Evolutionary conservation across 2,888 invertebrate species (phyloP).

Genomic region (Lymantria dispar): DNA sequence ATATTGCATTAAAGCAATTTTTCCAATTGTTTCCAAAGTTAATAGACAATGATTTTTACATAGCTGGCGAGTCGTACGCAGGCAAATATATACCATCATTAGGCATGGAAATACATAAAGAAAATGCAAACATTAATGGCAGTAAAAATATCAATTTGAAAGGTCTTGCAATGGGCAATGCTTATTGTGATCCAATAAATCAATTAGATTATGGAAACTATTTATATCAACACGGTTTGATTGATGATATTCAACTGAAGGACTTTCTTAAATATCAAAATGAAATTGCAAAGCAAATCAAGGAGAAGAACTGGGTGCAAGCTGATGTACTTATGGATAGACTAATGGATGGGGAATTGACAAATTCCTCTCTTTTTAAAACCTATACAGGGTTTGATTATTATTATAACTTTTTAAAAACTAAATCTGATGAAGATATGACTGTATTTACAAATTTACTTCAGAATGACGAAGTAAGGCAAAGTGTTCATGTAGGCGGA

Average conservation of each 20-base stretch:
- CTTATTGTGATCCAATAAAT: slow-evolving; percentile 74
- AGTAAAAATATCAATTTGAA: slow-evolving; percentile 66
- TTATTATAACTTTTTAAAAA: slow-evolving; percentile 86
- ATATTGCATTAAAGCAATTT: slow-evolving; percentile 80
- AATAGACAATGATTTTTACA: slow-evolving; percentile 78
- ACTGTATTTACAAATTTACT: slow-evolving; percentile 56
- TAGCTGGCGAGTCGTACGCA: slow-evolving; percentile 85
- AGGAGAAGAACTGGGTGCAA: slow-evolving; percentile 81
- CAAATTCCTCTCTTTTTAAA: slow-evolving; percentile 77
- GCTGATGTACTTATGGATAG: slow-evolving; percentile 87
- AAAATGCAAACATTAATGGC: slow-evolving; percentile 47
- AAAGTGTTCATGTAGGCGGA: slow-evolving; percentile 84
- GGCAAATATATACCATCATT: slow-evolving; percentile 80
- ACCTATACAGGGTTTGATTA: slow-evolving; percentile 88
- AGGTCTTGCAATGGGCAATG: slow-evolving; percentile 80
- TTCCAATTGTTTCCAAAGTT: slow-evolving; percentile 81
- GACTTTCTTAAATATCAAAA: slow-evolving; percentile 83
- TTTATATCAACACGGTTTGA: slow-evolving; percentile 74
- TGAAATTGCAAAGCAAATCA: slow-evolving; percentile 81
- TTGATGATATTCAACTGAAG: slow-evolving; percentile 80
- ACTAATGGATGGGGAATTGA: slow-evolving; percentile 78
- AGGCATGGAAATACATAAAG: slow-evolving; percentile 75
- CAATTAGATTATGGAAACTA: slow-evolving; percentile 77
- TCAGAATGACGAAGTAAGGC: slow-evolving; percentile 63
- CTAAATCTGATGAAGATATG: slow-evolving; percentile 67